These are phyloP conservation scores for Rhinoderma darwinii DNA, from an alignment of 2,113 vertebrate species.

Conservation along the genomic window DNA sequence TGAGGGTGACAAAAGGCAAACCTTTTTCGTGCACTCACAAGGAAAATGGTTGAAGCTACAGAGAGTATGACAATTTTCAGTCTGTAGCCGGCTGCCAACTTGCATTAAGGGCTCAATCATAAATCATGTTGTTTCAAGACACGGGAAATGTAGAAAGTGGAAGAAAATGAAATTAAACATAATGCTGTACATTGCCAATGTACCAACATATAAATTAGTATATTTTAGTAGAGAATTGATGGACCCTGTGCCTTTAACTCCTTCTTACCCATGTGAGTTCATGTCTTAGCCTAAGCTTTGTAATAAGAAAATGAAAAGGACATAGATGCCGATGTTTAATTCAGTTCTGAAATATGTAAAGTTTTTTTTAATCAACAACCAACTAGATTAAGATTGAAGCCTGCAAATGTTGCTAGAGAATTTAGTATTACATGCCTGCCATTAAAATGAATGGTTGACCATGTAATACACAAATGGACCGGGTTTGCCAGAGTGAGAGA, in stretches of 20 bases:
- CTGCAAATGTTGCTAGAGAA: too few relatives aligned
- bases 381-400: too few relatives aligned
- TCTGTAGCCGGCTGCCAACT: constrained; percentile 19
- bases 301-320: neutral
- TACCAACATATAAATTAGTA: constrained; percentile 50
- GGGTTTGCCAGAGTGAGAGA: too few relatives aligned
- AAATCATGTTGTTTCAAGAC: constrained; percentile 50
- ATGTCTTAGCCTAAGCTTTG: neutral
- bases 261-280: neutral
- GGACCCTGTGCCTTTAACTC: constrained; percentile 19
- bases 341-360: constrained; percentile 7
- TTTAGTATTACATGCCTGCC: too few relatives aligned
- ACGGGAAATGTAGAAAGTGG: constrained; percentile 44
- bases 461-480: too few relatives aligned
- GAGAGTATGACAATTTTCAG: constrained; percentile 22
- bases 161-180: constrained; percentile 51
- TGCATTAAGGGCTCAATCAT: constrained; percentile 47
- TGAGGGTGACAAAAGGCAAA: constrained; percentile 49
- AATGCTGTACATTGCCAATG: constrained; percentile 30
- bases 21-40: constrained; percentile 28
- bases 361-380: too few relatives aligned
- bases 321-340: neutral
- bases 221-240: constrained; percentile 28
- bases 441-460: too few relatives aligned
- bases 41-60: constrained; percentile 10